Evolutionary conservation across 2,797 vertebrate genomes (phyloP).

Genomic region (Pantherophis vulpinus): DNA sequence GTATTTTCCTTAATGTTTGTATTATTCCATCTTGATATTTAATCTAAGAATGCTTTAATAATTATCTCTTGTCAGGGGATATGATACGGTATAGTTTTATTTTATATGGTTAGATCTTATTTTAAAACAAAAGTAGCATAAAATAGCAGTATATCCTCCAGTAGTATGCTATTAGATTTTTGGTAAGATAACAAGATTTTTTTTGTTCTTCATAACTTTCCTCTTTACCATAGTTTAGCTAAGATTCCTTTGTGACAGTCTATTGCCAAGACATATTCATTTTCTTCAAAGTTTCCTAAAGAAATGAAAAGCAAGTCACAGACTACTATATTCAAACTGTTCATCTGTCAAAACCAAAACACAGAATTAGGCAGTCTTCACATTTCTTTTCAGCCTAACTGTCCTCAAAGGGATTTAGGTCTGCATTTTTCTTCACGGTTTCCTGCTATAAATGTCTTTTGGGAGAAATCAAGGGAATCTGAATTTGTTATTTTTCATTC

Average conservation of each 20-base stretch:
- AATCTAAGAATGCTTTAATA: background rate
- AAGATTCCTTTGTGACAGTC: background rate
- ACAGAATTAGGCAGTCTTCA: conserved; percentile 29
- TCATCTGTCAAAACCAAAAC: conserved; percentile 32
- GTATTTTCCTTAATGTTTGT: background rate
- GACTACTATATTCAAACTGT: conserved; percentile 11
- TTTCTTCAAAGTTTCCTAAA: conserved; percentile 20
- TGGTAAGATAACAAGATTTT: background rate
- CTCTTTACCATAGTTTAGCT: background rate
- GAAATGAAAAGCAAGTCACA: background rate
- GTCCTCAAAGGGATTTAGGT: conserved; percentile 17
- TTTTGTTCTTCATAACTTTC: background rate
- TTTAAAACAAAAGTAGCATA: background rate
- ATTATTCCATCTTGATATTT: background rate
- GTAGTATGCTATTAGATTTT: background rate
- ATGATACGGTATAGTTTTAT: background rate
- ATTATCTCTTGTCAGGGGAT: background rate
- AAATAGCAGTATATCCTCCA: background rate
- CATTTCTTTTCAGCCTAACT: conserved; percentile 22
- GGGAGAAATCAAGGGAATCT: conserved; percentile 27
- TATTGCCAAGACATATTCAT: background rate
- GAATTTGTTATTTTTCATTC: conserved; percentile 41
- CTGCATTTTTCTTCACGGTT: conserved; percentile 29
- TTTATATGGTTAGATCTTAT: background rate
- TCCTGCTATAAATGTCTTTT: conserved; percentile 42